Evolutionary conservation across 2,888 invertebrate species (phyloP), one percentile per base, ranked within the genome.

Genomic region (Lagria hirta): DNA sequence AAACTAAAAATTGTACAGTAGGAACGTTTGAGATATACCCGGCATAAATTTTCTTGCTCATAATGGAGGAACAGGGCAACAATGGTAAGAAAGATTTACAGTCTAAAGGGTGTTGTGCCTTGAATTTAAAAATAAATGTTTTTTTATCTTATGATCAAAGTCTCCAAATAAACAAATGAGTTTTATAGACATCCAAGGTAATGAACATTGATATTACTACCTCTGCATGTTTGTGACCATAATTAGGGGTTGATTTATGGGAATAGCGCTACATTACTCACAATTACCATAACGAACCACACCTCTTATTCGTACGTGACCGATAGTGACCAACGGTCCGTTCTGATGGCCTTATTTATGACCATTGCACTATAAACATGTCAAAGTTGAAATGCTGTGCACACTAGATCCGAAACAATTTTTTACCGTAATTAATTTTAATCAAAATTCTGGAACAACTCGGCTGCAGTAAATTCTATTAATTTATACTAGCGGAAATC

Each of bases 221-320:
- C 64, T 53, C 61, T 63, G 68, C 66, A 65, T 68, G 67, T 68
- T 67, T 66, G 63, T 52, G 61, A 62, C 64, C 62, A 65, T 69
- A 68, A 69, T 69, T 70, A 70, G 62, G 52, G 58, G 55, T 54
- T 69, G 69, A 70, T 70, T 70, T 70, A 70, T 67, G 62, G 57
- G 57, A 59, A 61, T 57, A 57, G 57, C 58, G 64, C 58, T 56
- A 65, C 68, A 70, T 70, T 69, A 69, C 58, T 71, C 69, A 68
- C 67, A 69, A 70, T 71, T 69, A 70, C 67, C 68, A 67, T 68
- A 66, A 65, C 66, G 64, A 56, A 59, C 66, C 66, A 62, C 68
- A 65, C 66, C 69, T 66, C 65, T 63, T 58, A 62, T 62, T 61
- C 55, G 60, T 58, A 60, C 57, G 57, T 59, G 60, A 55, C 57